Conservation (phyloP, 1,140 invertebrate genomes). For the Drosophila azteca region DNA sequence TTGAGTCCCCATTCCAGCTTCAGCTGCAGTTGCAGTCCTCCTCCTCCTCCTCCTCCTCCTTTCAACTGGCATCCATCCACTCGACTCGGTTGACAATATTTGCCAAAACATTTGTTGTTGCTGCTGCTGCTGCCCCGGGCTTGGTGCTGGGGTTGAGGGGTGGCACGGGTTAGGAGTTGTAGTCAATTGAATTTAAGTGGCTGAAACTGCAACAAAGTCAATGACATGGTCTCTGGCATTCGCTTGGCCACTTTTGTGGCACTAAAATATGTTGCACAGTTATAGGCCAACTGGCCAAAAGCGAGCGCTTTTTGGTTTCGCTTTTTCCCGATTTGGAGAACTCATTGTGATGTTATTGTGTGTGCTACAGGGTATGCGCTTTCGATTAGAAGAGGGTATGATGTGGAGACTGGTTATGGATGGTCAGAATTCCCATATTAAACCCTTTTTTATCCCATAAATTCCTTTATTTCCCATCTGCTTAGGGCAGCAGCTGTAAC, state of each 20-base stretch:
- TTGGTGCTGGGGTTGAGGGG: constrained; percentile 2
- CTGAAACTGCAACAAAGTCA: constrained; percentile 67
- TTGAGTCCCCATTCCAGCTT: neutral
- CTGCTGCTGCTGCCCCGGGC: constrained; percentile 11
- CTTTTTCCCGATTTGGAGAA: constrained; percentile 12
- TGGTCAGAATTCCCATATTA: no score
- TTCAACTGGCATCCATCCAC: constrained; percentile 10
- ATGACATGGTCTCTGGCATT: constrained; percentile 54
- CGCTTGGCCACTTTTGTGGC: constrained; percentile 58
- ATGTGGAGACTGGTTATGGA: no score
- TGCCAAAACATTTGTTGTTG: constrained; percentile 62
- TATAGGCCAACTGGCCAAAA: constrained; percentile 25
- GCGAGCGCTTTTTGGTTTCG: constrained; percentile 1
- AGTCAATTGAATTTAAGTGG: constrained; percentile 79
- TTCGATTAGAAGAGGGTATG: no score
- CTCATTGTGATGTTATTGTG: constrained; percentile 5
- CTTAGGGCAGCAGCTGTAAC: no score
- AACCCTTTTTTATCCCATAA: no score
- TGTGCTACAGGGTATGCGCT: neutral
- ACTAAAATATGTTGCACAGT: constrained; percentile 71
- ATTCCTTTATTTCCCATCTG: no score
- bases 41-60: neutral
- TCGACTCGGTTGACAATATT: constrained; percentile 71
- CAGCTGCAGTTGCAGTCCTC: neutral
- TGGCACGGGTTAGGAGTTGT: constrained; percentile 5